A percentile compares a stretch with the other conserved stretches of the same genome.
phyloP scores from a whole-genome alignment of 2,113 vertebrate species.

The Plecotus auritus region DNA sequence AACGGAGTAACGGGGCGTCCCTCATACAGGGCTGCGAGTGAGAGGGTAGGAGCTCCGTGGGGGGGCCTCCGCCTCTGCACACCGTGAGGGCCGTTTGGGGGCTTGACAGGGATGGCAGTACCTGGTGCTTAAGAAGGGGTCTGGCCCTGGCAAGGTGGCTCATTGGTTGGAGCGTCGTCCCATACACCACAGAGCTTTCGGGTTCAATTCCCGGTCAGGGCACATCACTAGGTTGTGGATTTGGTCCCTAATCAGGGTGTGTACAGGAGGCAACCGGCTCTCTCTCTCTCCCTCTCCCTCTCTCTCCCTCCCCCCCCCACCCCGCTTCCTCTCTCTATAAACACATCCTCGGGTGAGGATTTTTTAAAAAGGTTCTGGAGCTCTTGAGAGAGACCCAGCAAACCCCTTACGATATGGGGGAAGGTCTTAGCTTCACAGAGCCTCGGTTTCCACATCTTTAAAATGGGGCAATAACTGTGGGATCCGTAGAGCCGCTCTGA shows the following conservation, averaged over 20 bases:
- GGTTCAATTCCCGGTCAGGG: not conserved
- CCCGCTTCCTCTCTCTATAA: not conserved
- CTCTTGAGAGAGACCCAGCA: too few relatives aligned
- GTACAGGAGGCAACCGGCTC: not conserved
- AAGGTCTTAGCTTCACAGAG: not conserved
- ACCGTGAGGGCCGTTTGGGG: accelerated
- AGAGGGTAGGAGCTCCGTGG: not conserved
- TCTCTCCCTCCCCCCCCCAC: too few relatives aligned
- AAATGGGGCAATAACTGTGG: not conserved
- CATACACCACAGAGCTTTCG: not conserved
- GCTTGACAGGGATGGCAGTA: too few relatives aligned
- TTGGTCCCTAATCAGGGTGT: not conserved
- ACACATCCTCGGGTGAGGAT: not conserved
- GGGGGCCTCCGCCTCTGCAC: not conserved
- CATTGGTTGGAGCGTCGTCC: not conserved
- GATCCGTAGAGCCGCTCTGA: not conserved
- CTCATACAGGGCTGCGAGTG: not conserved
- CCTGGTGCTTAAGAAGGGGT: not conserved
- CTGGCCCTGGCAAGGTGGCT: not conserved
- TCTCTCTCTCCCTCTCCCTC: not conserved
- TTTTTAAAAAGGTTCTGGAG: not conserved
- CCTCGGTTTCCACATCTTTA: not conserved
- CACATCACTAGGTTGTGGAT: not conserved
- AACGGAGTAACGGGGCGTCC: not conserved
- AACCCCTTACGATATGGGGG: not conserved